Base-by-base conservation (phyloP, 2,113 vertebrate species). In the Sylvia atricapilla region DNA sequence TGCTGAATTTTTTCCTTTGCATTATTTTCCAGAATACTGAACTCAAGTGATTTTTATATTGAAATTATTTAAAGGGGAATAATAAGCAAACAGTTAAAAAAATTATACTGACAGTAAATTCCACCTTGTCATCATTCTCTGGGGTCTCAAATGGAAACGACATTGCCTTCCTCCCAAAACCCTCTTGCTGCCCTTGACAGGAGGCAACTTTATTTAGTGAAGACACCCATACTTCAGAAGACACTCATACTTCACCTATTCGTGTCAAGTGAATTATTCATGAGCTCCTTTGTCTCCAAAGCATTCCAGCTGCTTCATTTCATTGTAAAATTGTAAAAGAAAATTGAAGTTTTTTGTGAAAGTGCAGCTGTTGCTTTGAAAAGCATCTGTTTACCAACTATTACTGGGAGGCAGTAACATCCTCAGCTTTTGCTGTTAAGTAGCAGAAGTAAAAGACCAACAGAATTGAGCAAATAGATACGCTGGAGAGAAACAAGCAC, bases 351-450 rank as follows among this genome's bases (percentile, higher is more conserved):
- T 80, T 94, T 84, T 81, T 93, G 87, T 92, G 90, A n/a, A 78
- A 93, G 49, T 84, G 84, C 95, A 97, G 87, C 94, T 97, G 95
- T 84, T 95, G 74, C 85, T 95, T 89, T 95, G 94, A 89, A 95
- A 91, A 93, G 60, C 86, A 92, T 94, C 80, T 95, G 35, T 85
- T 95, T 94, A 27, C 56, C 68, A 75, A n/a, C 35, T 76, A 60
- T 81, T 52, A 72, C 46, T 41, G 44, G 37, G 72, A 85, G 83
- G 62, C 49, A 52, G 35, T 24, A 75, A 55, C 37, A 80, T 76
- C 47, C 44, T n/a, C 87, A 55, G 64, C 35, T 86, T 90, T 80
- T 95, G 63, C 70, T 68, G 22, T 60, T 58, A 76, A 77, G 73
- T 3, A 3, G 76, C 68, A 88, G 79, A 87, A 89, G 67, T 28